These are phyloP conservation scores for Onychomys leucogaster DNA, from an alignment of 2,797 vertebrate genomes.

Conservation along the genomic window DNA sequence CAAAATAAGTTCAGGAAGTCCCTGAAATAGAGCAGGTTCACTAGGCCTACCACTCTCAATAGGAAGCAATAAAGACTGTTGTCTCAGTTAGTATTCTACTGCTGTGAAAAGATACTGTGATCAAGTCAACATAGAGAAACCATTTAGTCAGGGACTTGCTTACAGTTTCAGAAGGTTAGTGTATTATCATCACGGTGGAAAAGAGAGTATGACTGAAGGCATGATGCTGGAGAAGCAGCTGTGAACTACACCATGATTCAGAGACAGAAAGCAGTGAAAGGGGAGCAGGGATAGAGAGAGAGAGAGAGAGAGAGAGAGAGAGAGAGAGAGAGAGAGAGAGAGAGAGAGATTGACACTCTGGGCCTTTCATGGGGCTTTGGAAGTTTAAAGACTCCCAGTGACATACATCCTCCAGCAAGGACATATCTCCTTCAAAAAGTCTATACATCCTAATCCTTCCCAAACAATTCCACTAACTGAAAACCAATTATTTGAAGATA, in stretches of 20 bases:
- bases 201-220: background rate
- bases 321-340: background rate
- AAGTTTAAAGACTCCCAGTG: background rate
- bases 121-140: too few relatives aligned
- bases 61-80: background rate
- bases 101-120: background rate
- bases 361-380: background rate
- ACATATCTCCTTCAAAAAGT: too few relatives aligned
- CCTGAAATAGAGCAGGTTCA: background rate
- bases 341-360: background rate
- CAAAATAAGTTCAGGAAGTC: background rate
- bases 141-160: background rate
- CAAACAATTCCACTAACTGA: background rate
- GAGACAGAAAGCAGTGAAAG: rapidly evolving
- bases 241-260: background rate
- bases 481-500: background rate
- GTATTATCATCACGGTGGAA: background rate
- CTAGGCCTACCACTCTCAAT: background rate
- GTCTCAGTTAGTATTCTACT: background rate
- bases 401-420: background rate
- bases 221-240: background rate
- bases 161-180: background rate
- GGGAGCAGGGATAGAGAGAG: background rate
- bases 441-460: background rate
- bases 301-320: background rate